These are phyloP conservation scores for Bryconaethiops microstoma DNA, from an alignment of 2,797 vertebrate species.

Conservation along the genomic window DNA sequence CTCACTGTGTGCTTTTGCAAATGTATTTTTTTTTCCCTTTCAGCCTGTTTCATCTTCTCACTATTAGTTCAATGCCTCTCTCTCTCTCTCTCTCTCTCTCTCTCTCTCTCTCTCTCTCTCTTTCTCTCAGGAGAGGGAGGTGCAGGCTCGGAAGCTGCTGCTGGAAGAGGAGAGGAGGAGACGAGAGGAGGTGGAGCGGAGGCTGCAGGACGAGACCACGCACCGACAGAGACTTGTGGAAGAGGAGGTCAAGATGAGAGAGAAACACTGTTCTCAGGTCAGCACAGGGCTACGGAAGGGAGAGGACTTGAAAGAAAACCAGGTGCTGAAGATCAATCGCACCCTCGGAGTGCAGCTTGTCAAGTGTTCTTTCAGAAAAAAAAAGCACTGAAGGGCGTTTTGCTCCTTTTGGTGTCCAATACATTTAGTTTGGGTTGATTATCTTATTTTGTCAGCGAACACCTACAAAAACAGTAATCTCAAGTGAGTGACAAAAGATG, in stretches of 20 bases:
- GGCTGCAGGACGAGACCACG: constrained; percentile 87
- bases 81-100: constrained; percentile 64
- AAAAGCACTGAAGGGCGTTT: neutral
- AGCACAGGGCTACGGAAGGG: constrained; percentile 58
- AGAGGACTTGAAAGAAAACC: constrained; percentile 28
- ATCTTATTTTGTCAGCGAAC: neutral
- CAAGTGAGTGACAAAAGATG: neutral
- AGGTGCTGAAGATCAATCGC: constrained; percentile 33
- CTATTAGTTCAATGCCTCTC: constrained; percentile 60
- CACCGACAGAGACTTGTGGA: constrained; percentile 93
- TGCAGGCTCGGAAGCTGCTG: constrained; percentile 86
- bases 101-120: constrained; percentile 54
- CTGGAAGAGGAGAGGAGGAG: constrained; percentile 91
- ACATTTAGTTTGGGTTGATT: neutral
- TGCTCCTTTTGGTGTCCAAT: constrained; percentile 21
- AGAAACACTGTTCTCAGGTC: constrained; percentile 94
- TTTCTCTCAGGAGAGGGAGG: constrained; percentile 88
- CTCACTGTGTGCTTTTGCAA: constrained; percentile 64
- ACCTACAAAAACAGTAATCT: neutral
- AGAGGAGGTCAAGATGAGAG: constrained; percentile 96
- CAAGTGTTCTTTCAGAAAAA: constrained; percentile 20
- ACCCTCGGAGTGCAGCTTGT: constrained; percentile 1
- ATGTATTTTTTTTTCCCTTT: constrained; percentile 72
- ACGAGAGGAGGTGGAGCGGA: constrained; percentile 90
- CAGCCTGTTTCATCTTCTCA: constrained; percentile 71